Evolutionary conservation across 2,888 invertebrate genomes (phyloP).

Genomic region (Sturmia bella): DNA sequence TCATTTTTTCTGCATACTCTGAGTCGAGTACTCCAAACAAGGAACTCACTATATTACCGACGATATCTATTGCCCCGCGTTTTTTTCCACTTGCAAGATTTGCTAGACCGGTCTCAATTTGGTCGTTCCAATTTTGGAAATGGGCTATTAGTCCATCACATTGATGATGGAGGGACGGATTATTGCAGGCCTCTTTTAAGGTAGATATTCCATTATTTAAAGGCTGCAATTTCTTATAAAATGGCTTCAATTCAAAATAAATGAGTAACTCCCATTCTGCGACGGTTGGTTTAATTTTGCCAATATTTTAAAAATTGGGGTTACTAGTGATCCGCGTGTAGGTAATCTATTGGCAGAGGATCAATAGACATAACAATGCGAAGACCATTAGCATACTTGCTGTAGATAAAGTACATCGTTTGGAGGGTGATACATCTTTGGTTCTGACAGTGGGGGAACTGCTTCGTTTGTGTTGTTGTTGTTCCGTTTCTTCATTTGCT

Average conservation of each 20-base stretch:
- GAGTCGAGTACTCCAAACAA: slow-evolving; percentile 9
- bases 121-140: neutral
- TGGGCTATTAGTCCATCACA: too few species aligned
- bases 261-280: neutral
- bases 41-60: neutral
- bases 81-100: neutral
- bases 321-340: neutral
- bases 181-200: neutral
- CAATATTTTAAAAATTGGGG: neutral
- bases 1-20: slow-evolving; percentile 5
- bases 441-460: neutral
- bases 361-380: neutral
- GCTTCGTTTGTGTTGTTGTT: neutral
- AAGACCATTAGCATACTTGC: too few species aligned
- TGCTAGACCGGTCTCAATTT: neutral
- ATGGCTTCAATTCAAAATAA: neutral
- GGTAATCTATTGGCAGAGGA: neutral
- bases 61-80: neutral
- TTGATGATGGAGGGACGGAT: neutral
- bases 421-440: too few species aligned
- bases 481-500: neutral
- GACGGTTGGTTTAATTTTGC: neutral
- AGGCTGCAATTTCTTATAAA: neutral
- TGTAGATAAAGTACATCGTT: too few species aligned
- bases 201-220: neutral